Evolutionary conservation across 2,888 invertebrate species (phyloP).

Genomic region (Idaea straminata): DNA sequence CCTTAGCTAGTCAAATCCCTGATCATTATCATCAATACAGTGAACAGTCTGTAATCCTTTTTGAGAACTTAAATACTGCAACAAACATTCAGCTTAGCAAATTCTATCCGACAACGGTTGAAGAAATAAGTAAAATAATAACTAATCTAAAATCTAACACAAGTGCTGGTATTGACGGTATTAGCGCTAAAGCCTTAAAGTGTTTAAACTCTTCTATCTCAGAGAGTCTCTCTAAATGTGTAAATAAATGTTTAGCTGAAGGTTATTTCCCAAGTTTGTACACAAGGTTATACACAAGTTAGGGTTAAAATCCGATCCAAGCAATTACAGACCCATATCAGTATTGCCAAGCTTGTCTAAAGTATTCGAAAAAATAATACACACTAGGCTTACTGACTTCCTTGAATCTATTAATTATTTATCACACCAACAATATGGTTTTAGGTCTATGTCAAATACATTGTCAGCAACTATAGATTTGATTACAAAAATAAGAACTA

Average conservation of each 20-base stretch:
- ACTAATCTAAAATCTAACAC: background rate
- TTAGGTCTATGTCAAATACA: conserved; percentile 8
- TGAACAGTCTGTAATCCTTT: background rate
- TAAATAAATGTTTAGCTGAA: background rate
- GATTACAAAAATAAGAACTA: background rate
- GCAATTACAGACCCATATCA: background rate
- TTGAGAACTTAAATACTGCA: background rate
- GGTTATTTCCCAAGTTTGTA: conserved; percentile 2
- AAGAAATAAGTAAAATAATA: background rate
- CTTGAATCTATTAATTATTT: conserved; percentile 4
- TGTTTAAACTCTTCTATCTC: conserved; percentile 1
- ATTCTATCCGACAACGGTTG: background rate
- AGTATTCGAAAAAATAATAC: conserved; percentile 10
- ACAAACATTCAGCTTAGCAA: background rate
- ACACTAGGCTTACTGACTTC: background rate
- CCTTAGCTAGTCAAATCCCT: conserved; percentile 21
- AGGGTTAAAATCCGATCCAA: background rate
- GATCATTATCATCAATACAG: background rate
- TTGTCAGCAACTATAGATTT: background rate
- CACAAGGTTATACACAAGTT: background rate
- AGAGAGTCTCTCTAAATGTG: background rate
- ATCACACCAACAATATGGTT: conserved; percentile 10
- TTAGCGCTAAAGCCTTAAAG: conserved; percentile 7
- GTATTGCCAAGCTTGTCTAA: conserved; percentile 13
- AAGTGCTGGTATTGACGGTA: conserved; percentile 6